A percentile compares a stretch with the other conserved stretches of the same genome.
Conservation (phyloP, 2,113 vertebrate genomes). For the Dromas ardeola region DNA sequence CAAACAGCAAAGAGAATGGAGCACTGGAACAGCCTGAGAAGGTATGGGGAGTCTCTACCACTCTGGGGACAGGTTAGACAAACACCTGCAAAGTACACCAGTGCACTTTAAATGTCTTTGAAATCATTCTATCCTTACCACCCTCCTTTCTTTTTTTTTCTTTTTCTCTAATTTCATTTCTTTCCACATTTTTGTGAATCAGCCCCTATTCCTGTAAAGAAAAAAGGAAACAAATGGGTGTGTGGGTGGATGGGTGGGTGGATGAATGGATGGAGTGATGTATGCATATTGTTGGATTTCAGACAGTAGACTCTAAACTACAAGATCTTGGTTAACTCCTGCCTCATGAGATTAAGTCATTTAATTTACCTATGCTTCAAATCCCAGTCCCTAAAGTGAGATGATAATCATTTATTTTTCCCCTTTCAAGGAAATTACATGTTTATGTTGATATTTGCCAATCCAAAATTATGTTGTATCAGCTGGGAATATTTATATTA, state of each 20-base stretch:
- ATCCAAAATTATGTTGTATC: not conserved
- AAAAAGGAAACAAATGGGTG: not conserved
- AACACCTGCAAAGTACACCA: not conserved
- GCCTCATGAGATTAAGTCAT: not conserved
- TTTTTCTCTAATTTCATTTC: not conserved
- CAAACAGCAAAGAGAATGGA: not conserved
- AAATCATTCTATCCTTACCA: not conserved
- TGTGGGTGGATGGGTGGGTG: not conserved
- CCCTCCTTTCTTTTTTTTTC: not conserved
- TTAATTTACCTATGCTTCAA: not conserved
- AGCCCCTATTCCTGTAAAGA: not conserved
- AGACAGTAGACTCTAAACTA: not conserved
- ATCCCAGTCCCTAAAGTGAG: not conserved
- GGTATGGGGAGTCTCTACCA: not conserved
- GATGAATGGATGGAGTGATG: not conserved
- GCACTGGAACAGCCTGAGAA: not conserved
- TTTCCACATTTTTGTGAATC: not conserved
- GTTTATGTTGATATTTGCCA: not conserved
- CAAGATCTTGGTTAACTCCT: not conserved
- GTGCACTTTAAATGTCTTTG: not conserved
- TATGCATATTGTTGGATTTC: not conserved
- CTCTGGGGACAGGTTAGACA: not conserved
- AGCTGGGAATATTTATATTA: not conserved
- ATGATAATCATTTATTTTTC: not conserved
- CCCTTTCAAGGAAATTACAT: not conserved